These are phyloP conservation scores for Lates calcarifer DNA, from an alignment of 2,113 vertebrate genomes.

Conservation along the genomic window DNA sequence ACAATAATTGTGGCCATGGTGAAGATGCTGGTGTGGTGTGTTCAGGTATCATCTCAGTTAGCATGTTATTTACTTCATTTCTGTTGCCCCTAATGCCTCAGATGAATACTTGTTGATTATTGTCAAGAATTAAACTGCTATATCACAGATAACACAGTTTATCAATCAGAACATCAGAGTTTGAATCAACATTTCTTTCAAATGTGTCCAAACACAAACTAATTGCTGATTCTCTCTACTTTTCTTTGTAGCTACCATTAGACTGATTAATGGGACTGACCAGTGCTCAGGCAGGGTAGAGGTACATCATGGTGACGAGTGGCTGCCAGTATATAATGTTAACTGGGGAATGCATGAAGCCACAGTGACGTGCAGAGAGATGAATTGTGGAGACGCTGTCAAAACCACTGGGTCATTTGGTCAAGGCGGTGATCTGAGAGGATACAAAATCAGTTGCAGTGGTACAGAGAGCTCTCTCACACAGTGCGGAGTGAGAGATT, in stretches of 20 bases:
- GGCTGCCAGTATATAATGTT: conserved; percentile 41
- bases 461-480: conserved; percentile 65
- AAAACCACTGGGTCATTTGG: conserved; percentile 23
- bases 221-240: background rate
- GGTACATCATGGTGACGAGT: conserved; percentile 34
- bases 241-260: conserved; percentile 51
- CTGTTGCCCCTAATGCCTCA: background rate
- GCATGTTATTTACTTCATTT: background rate
- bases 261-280: conserved; percentile 59
- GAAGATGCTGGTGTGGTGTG: conserved; percentile 82
- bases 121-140: background rate
- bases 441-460: conserved; percentile 44
- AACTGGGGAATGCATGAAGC: conserved; percentile 72
- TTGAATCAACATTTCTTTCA: background rate
- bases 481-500: conserved; percentile 53
- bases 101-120: background rate
- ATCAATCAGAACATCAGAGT: background rate
- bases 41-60: conserved; percentile 61
- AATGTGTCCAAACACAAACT: background rate
- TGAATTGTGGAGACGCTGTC: conserved; percentile 74
- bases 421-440: background rate
- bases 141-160: background rate
- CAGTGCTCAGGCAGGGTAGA: conserved; percentile 76
- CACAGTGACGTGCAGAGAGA: conserved; percentile 73
- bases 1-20: conserved; percentile 62